phyloP scores from a whole-genome alignment of 2,888 invertebrate genomes.

The Epinotia brunnichana region DNA sequence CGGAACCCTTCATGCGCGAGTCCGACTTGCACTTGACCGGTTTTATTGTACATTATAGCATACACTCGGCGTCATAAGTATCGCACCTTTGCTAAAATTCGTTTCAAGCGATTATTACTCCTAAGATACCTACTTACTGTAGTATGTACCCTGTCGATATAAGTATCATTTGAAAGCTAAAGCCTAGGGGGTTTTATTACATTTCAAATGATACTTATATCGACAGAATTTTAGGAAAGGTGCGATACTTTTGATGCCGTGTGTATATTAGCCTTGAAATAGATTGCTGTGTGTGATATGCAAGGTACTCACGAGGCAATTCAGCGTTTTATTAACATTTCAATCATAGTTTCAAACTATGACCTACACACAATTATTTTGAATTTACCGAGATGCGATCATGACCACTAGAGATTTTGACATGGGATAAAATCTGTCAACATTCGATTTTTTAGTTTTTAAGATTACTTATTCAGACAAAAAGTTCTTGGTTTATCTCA shows the following conservation, averaged over 20 bases:
- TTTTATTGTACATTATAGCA: neutral
- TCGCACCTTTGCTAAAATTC: too few species aligned
- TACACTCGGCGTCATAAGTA: too few species aligned
- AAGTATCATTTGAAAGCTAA: too few species aligned
- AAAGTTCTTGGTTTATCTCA: neutral
- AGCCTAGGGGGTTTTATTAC: too few species aligned
- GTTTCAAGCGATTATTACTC: too few species aligned
- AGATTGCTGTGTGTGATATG: constrained; percentile 1
- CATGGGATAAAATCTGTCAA: neutral
- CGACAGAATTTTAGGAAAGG: too few species aligned
- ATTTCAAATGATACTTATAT: too few species aligned
- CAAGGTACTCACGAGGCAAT: constrained; percentile 6
- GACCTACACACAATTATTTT: neutral
- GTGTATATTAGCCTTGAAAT: neutral
- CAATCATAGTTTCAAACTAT: neutral
- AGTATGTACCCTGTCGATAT: too few species aligned
- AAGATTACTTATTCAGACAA: neutral
- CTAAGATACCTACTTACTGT: too few species aligned
- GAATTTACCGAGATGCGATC: neutral
- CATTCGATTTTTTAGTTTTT: neutral
- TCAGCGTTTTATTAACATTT: neutral
- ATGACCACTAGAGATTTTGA: constrained; percentile 1
- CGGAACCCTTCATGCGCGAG: too few species aligned
- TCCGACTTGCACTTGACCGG: too few species aligned
- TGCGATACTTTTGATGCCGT: too few species aligned